Evolutionary conservation across 2,888 invertebrate species (phyloP).

Genomic region (Copidosoma aretas): DNA sequence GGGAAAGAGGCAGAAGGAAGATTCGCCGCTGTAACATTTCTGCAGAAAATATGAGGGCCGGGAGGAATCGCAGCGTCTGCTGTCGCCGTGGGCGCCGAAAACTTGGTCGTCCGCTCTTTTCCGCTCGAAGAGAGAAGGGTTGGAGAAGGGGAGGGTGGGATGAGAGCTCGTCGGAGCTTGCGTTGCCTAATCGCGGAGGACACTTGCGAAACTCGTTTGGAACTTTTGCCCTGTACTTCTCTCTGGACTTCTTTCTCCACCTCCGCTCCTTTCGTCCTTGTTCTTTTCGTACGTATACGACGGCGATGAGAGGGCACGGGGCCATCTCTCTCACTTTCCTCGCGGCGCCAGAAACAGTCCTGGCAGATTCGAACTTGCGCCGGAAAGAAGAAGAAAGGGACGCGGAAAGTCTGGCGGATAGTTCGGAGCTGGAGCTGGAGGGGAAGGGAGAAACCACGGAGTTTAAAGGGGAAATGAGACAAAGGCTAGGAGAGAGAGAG

Average conservation of each 20-base stretch:
- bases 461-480: conserved; percentile 13
- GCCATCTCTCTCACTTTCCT: no score
- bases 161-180: conserved; percentile 14
- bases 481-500: conserved; percentile 26
- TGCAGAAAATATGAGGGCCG: not conserved
- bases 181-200: conserved; percentile 38
- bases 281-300: no score
- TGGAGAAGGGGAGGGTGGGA: no score
- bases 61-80: not conserved
- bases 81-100: conserved; percentile 18
- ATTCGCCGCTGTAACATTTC: no score
- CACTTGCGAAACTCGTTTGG: conserved; percentile 39
- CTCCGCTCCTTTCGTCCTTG: conserved; percentile 6
- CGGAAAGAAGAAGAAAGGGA: not conserved
- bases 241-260: no score
- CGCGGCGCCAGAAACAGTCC: no score
- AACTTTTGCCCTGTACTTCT: conserved; percentile 37
- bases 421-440: not conserved
- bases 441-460: not conserved
- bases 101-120: conserved; percentile 19
- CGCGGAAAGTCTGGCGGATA: not conserved
- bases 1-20: not conserved
- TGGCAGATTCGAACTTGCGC: not conserved
- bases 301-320: no score
- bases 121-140: no score